phyloP scores from a whole-genome alignment of 2,113 vertebrate species.

The Dicrurus megarhynchus region DNA sequence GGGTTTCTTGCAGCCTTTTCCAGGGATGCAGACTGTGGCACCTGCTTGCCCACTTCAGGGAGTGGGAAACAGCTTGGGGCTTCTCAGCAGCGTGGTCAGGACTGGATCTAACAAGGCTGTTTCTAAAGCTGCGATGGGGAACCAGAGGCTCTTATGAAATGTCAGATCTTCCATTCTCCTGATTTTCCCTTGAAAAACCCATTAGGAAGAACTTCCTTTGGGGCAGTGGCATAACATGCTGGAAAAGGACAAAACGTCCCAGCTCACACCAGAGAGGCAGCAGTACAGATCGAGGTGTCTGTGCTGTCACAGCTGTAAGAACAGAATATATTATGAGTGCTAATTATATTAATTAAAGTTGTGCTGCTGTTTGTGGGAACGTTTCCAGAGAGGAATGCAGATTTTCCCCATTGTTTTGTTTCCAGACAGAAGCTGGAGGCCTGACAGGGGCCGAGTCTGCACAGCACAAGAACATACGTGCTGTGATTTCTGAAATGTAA shows the following conservation, averaged over 20 bases:
- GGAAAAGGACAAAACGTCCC: background rate
- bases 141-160: background rate
- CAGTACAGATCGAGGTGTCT: background rate
- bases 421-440: background rate
- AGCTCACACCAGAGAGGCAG: background rate
- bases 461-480: background rate
- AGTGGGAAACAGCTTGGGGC: background rate
- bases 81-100: background rate
- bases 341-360: constrained; percentile 58
- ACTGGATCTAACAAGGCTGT: background rate
- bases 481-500: background rate
- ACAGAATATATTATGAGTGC: background rate
- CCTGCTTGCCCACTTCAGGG: background rate
- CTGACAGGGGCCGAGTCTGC: background rate
- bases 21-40: background rate
- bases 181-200: background rate
- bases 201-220: background rate
- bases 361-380: constrained; percentile 6
- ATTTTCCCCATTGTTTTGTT: constrained; percentile 27
- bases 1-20: background rate
- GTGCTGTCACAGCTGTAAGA: constrained; percentile 36
- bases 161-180: fast-evolving
- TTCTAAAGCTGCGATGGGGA: background rate
- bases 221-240: fast-evolving
- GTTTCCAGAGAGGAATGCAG: constrained; percentile 16